These are phyloP conservation scores for Cyprinodon brontotheroides DNA, from an alignment of 2,113 vertebrate genomes.

Conservation along the genomic window DNA sequence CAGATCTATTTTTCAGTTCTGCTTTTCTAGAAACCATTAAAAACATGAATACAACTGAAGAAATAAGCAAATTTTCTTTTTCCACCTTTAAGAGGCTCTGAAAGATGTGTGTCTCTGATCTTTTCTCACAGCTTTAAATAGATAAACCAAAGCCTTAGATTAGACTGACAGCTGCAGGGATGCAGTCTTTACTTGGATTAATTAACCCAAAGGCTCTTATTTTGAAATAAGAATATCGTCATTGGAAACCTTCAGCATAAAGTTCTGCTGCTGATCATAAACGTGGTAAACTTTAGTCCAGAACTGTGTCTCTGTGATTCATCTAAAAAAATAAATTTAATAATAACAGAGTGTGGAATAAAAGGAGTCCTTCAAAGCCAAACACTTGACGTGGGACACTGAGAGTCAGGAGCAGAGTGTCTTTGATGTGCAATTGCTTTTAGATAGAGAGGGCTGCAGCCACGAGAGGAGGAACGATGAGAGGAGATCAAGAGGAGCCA, in stretches of 20 bases:
- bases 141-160: background rate
- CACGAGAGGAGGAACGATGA: constrained; percentile 19
- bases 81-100: too few relatives aligned
- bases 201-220: background rate
- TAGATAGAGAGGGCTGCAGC: constrained; percentile 7
- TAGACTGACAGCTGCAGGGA: background rate
- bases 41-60: too few relatives aligned
- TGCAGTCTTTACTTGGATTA: background rate
- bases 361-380: constrained; percentile 18
- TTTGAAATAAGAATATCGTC: background rate
- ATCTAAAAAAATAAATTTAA: background rate
- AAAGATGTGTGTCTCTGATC: background rate
- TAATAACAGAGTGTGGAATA: background rate
- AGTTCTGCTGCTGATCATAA: background rate
- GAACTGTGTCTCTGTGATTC: background rate
- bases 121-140: background rate
- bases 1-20: too few relatives aligned
- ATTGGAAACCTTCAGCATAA: background rate
- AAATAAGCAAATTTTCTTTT: too few relatives aligned
- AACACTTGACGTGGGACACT: constrained; percentile 12
- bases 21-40: too few relatives aligned
- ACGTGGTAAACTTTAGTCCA: too few relatives aligned
- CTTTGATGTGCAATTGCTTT: constrained; percentile 45
- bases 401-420: constrained; percentile 2
- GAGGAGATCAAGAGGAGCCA: constrained; percentile 40